A percentile compares a stretch with the other conserved stretches of the same genome.
phyloP scores from a whole-genome alignment of 2,113 vertebrate genomes.

The Dasypus novemcinctus region DNA sequence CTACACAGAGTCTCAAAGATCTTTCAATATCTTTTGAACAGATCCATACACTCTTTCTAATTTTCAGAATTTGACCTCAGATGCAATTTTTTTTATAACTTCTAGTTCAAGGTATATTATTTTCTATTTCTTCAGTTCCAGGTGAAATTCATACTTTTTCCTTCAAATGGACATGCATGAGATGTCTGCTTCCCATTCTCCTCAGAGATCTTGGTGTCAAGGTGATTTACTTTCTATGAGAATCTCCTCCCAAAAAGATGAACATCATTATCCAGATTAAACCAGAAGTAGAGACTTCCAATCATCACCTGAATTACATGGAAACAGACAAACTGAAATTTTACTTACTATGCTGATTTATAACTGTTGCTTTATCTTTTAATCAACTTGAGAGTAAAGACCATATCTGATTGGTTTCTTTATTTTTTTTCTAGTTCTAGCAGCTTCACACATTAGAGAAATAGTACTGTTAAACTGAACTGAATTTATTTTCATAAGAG shows the following conservation, averaged over 20 bases:
- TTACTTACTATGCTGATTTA: neutral
- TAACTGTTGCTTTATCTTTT: neutral
- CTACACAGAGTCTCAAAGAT: neutral
- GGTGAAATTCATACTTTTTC: neutral
- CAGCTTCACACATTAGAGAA: neutral
- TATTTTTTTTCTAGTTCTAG: neutral
- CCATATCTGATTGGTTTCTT: no score
- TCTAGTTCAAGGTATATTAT: neutral
- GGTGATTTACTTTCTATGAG: neutral
- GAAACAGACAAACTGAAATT: neutral
- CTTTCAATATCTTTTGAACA: neutral
- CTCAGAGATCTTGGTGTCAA: neutral
- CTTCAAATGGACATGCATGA: neutral
- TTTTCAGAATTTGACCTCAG: conserved; percentile 12
- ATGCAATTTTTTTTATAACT: neutral
- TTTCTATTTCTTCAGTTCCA: neutral
- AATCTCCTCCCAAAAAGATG: neutral
- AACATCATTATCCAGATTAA: neutral
- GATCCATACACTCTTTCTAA: neutral
- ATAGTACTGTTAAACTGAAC: neutral
- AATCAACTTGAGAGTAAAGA: neutral
- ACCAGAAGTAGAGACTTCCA: neutral
- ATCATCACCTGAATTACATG: neutral
- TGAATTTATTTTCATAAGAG: neutral
- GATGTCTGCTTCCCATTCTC: neutral